These are phyloP conservation scores for Microcebus lehilahytsara DNA, from an alignment of 2,113 vertebrate genomes.

Conservation along the genomic window DNA sequence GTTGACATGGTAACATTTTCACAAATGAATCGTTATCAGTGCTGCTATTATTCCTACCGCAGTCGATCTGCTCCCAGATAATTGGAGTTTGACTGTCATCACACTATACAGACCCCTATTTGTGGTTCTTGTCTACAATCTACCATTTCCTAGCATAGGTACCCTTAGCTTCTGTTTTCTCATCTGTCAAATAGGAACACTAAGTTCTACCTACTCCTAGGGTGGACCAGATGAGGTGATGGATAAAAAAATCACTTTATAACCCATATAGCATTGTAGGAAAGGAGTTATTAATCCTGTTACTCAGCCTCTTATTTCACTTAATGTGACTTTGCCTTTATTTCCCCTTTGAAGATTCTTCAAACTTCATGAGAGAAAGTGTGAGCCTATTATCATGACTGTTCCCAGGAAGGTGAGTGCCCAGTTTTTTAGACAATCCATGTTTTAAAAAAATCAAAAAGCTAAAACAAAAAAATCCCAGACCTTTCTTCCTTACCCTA, in stretches of 20 bases:
- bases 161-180: background rate
- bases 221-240: background rate
- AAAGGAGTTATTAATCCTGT: background rate
- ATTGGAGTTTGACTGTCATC: background rate
- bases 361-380: constrained; percentile 98
- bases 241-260: rapidly evolving
- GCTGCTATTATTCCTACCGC: background rate
- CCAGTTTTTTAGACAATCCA: background rate
- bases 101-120: rapidly evolving
- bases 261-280: rapidly evolving
- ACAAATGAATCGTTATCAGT: rapidly evolving
- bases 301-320: background rate
- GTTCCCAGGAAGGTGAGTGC: constrained; percentile 95
- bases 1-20: background rate
- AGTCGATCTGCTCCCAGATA: background rate
- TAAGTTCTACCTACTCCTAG: too few relatives aligned
- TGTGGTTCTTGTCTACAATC: background rate
- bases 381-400: constrained; percentile 98
- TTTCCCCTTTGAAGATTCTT: constrained; percentile 89
- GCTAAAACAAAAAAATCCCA: background rate
- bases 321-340: background rate
- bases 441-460: background rate
- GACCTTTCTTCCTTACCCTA: background rate
- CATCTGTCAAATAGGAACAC: background rate
- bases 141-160: background rate